Conservation (phyloP, 2,113 vertebrate species). For the Mohoua ochrocephala region DNA sequence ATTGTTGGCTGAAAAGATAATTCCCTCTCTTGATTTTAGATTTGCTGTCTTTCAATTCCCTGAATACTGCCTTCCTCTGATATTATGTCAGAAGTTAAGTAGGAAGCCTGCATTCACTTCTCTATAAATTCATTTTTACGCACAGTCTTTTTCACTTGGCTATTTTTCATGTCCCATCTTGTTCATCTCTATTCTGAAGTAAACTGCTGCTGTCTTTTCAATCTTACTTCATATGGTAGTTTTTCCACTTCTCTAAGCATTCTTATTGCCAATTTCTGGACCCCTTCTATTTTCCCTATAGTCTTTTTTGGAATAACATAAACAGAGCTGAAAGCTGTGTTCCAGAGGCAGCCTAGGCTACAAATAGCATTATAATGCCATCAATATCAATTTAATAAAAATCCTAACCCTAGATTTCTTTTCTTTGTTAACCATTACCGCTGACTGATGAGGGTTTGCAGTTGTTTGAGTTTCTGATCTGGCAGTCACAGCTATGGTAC, state of each 20-base stretch:
- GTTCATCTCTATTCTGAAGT: conserved; percentile 9
- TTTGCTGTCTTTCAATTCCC: background rate
- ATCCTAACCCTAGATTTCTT: background rate
- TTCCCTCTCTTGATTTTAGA: background rate
- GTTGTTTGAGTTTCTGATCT: background rate
- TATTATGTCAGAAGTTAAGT: background rate
- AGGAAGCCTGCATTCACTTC: background rate
- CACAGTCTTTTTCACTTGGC: background rate
- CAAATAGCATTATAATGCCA: background rate
- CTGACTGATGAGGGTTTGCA: background rate
- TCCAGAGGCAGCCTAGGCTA: background rate
- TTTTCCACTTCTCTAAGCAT: conserved; percentile 45
- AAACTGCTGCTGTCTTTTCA: conserved; percentile 53
- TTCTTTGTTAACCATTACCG: background rate
- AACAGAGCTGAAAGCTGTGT: background rate
- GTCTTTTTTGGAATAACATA: background rate
- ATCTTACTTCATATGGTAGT: conserved; percentile 20
- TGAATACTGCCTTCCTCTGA: background rate
- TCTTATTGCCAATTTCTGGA: conserved; percentile 5
- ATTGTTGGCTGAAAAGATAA: background rate
- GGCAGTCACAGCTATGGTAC: background rate
- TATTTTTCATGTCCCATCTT: conserved; percentile 43
- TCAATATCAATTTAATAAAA: conserved; percentile 28
- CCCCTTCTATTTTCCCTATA: background rate
- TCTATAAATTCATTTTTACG: background rate